Evolutionary conservation across 2,113 vertebrate genomes (phyloP), one percentile per base, ranked within the genome.

Genomic region (Formicarius rufipectus): DNA sequence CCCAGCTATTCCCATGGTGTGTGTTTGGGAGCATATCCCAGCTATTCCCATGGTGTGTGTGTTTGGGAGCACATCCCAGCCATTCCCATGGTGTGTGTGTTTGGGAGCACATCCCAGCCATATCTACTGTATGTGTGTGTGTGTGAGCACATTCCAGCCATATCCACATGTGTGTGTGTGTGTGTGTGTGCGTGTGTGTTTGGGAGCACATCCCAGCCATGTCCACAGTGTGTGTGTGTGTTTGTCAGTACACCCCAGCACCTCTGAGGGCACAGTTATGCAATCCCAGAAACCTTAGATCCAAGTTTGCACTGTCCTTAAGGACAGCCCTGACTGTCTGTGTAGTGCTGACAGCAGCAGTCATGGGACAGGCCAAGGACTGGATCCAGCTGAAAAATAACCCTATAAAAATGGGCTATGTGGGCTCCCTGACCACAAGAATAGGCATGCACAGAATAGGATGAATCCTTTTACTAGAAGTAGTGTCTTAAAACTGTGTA

Each of bases 351-450:
- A 82, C 71, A 90, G 78, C 88, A 72, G 79, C 71, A 92, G 78
- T 56, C 82, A 83, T 0, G 4, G 67, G 58, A 53, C 0, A 0
- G 21, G 67, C 10, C 50, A 71, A 55, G 78, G 75, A 90, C 2
- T 18, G 25, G 13, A 76, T 76, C 92, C 82, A 93, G 25, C 23
- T 53, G 19, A 74, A 93, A 92, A 96, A 80, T 27, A 76, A 85
- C 50, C 53, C 75, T 53, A 24, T 13, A 45, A 86, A 94, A 91
- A 50, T 15, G 50, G 13, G 40, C n/a, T 40, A 22, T 28, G 28
- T 27, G 59, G 19, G n/a, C 50, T 77, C 59, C 67, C 79, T n/a
- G 53, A 77, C 28, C 5, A 2, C 84, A 42, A 66, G 39, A 68
- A 74, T 30, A 27, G n/a, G n/a, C 0, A 11, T 25, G 39, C 14